Conservation (phyloP, 2,797 vertebrate species). For the Fundulus diaphanus region DNA sequence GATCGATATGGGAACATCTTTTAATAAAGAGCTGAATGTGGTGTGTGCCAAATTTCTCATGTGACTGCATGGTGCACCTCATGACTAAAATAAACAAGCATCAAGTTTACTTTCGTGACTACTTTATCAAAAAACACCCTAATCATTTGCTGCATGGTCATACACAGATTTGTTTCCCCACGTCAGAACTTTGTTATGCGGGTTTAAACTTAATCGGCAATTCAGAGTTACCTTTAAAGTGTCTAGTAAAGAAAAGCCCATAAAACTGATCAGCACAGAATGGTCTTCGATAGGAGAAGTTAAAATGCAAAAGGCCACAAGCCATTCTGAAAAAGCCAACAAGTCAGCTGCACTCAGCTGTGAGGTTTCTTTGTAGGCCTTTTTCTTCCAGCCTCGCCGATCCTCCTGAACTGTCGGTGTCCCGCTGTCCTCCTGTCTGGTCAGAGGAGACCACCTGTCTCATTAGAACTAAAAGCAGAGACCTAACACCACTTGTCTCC, state of each 20-base stretch:
- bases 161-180: neutral
- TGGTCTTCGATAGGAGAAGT: neutral
- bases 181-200: neutral
- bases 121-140: neutral
- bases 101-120: neutral
- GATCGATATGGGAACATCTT: too few species aligned
- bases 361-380: neutral
- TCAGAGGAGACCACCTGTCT: constrained; percentile 73
- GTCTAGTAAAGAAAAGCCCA: neutral
- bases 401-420: constrained; percentile 55
- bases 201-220: neutral
- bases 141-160: too few species aligned
- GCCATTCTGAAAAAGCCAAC: neutral
- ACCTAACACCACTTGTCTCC: constrained; percentile 2
- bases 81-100: neutral
- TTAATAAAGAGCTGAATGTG: neutral
- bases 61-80: neutral
- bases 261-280: neutral
- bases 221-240: neutral
- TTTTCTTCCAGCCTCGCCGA: neutral
- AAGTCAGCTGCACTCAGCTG: neutral
- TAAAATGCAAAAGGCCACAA: neutral
- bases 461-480: constrained; percentile 50
- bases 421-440: constrained; percentile 57
- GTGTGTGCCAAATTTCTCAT: neutral